Evolutionary conservation across 2,888 invertebrate species (phyloP), one percentile per base, ranked within the genome.

Genomic region (Coremacera marginata): DNA sequence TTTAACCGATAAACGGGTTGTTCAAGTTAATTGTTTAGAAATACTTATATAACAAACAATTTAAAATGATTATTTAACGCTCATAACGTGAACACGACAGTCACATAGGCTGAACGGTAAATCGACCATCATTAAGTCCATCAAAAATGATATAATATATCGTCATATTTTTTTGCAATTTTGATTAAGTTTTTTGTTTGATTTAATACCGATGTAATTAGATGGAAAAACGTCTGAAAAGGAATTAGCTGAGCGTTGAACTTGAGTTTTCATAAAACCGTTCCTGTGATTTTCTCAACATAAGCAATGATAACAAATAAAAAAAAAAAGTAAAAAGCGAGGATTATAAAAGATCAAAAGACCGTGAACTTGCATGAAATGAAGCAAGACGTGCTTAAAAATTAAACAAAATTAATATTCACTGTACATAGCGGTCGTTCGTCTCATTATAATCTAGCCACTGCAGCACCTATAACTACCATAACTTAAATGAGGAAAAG

Each of bases 311-410:
- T 49, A 34, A 0, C 34, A 31, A 22, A 8, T 49, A 34, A 0
- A n/a, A 31, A 22, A 8, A 11, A 2, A 63, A 7, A 62, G 5
- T 1, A 27, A 34, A 63, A 31, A 34, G 16, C 63, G 34, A 63
- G 16, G 31, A n/a, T 31, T 14, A 16, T 5, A 63, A 60, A 25
- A 25, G 57, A 22, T 27, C 37, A 34, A 68, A 49, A 52, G 27
- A 73, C 73, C 78, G 82, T 71, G 83, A 82, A 73, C 67, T 37
- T 22, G 31, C 37, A 68, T 22, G 16, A 57, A 62, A 77, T 63
- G 71, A 70, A 75, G 65, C 63, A 62, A 62, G 77, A 65, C 44
- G 37, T 51, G 74, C 27, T 51, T 22, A 5, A 51, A 68, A 25
- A 8, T 16, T 22, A 44, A 52, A 65, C 67, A 70, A 72, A 79